phyloP scores from a whole-genome alignment of 2,888 invertebrate species.

The Cheiracanthium punctorium region DNA sequence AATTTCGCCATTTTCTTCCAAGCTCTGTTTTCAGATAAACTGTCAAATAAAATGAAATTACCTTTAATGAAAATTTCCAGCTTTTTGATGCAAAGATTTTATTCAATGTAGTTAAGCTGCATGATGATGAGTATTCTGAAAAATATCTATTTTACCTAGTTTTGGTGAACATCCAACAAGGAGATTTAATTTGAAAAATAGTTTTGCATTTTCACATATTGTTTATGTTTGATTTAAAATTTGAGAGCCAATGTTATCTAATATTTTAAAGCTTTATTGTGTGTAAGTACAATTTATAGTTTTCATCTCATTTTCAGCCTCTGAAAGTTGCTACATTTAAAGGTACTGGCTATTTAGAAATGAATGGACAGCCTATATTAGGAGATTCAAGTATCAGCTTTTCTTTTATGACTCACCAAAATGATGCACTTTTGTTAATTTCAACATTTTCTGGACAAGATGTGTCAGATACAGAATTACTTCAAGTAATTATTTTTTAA shows the following conservation, averaged over 20 bases:
- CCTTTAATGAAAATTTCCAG: too few species aligned
- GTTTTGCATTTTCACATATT: too few species aligned
- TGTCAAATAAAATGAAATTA: too few species aligned
- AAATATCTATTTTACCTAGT: too few species aligned
- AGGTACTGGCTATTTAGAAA: slow-evolving; percentile 87
- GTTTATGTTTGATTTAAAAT: too few species aligned
- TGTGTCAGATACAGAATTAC: slow-evolving; percentile 12
- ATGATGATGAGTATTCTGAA: too few species aligned
- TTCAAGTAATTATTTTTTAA: slow-evolving; percentile 45
- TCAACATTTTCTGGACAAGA: slow-evolving; percentile 75
- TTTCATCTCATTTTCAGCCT: slow-evolving; percentile 78
- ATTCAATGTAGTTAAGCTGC: too few species aligned
- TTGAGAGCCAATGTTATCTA: background rate
- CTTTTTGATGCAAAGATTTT: too few species aligned
- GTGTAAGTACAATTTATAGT: background rate
- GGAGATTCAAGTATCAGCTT: slow-evolving; percentile 84
- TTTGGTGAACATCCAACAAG: too few species aligned
- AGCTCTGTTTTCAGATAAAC: too few species aligned
- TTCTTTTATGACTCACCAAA: slow-evolving; percentile 84
- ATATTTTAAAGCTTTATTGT: slow-evolving; percentile 26
- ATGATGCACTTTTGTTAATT: slow-evolving; percentile 83
- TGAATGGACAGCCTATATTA: slow-evolving; percentile 83
- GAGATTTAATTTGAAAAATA: slow-evolving; percentile 4
- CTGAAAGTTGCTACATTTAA: slow-evolving; percentile 84
- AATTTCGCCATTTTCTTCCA: too few species aligned